phyloP scores from a whole-genome alignment of 2,888 invertebrate species.

The Clivina fossor region DNA sequence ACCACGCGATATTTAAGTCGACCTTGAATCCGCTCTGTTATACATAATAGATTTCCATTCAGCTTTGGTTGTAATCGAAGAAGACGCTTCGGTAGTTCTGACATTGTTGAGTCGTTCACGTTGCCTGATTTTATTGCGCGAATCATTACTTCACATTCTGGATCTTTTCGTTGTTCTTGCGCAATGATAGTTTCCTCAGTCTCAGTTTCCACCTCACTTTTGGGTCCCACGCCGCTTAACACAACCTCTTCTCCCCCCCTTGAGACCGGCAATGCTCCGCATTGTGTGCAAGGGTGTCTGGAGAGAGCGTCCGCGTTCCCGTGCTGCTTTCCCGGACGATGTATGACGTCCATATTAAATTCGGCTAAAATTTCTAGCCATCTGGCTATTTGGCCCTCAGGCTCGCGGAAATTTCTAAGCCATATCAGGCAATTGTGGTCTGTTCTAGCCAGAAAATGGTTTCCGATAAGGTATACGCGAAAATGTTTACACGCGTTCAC shows the following conservation, averaged over 20 bases:
- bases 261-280: too few relatives aligned
- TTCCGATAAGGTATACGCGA: conserved; percentile 3
- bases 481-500: conserved; percentile 6
- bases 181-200: neutral
- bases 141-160: neutral
- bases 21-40: too few relatives aligned
- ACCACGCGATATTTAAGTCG: neutral
- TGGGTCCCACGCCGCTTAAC: too few relatives aligned
- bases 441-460: neutral
- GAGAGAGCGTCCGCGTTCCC: conserved; percentile 13
- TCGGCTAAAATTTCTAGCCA: conserved; percentile 20
- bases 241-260: too few relatives aligned
- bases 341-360: conserved; percentile 7
- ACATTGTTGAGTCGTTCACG: too few relatives aligned
- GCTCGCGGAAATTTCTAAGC: conserved; percentile 12
- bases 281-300: conserved; percentile 3
- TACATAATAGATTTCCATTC: neutral
- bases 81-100: too few relatives aligned
- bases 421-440: conserved; percentile 14
- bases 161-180: neutral
- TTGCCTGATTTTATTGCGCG: neutral
- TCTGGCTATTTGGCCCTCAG: conserved; percentile 15
- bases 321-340: conserved; percentile 8
- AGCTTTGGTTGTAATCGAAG: neutral
- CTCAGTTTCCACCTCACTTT: too few relatives aligned